Evolutionary conservation across 1,140 invertebrate species (phyloP).

Genomic region (Rhynchophorus ferrugineus): DNA sequence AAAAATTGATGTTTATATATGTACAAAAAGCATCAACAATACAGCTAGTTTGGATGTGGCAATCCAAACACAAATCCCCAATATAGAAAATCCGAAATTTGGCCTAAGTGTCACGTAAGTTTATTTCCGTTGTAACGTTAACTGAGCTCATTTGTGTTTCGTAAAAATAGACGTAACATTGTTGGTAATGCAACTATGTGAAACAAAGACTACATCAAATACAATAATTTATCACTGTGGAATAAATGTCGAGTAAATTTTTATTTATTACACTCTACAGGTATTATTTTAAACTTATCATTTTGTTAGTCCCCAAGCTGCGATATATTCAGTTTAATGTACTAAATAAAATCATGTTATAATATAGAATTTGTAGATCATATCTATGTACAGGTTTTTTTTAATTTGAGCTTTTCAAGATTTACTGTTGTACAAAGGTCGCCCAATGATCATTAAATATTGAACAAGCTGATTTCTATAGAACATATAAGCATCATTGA

Average conservation of each 20-base stretch:
- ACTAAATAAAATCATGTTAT: slow-evolving; percentile 12
- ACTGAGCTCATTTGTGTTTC: slow-evolving; percentile 4
- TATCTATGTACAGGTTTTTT: too few species aligned
- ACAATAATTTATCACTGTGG: slow-evolving; percentile 14
- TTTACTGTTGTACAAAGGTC: too few species aligned
- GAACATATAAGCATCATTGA: too few species aligned
- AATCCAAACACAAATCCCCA: slow-evolving; percentile 31
- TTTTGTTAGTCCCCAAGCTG: slow-evolving; percentile 9
- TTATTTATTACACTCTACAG: slow-evolving; percentile 17
- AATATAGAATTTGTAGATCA: too few species aligned
- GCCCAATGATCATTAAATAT: too few species aligned
- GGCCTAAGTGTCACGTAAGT: slow-evolving; percentile 32
- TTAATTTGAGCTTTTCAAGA: too few species aligned
- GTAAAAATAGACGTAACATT: background rate
- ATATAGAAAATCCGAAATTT: slow-evolving; percentile 31
- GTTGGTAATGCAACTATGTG: background rate
- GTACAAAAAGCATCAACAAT: slow-evolving; percentile 16
- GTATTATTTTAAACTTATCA: slow-evolving; percentile 16
- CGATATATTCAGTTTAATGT: slow-evolving; percentile 15
- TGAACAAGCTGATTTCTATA: too few species aligned
- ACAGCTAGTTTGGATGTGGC: slow-evolving; percentile 27
- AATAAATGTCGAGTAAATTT: slow-evolving; percentile 18
- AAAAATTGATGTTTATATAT: slow-evolving; percentile 30
- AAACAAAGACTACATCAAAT: slow-evolving; percentile 13
- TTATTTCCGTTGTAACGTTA: background rate